Evolutionary conservation across 2,797 vertebrate species (phyloP), one percentile per base, ranked within the genome.

Genomic region (Sebastes umbrosus): DNA sequence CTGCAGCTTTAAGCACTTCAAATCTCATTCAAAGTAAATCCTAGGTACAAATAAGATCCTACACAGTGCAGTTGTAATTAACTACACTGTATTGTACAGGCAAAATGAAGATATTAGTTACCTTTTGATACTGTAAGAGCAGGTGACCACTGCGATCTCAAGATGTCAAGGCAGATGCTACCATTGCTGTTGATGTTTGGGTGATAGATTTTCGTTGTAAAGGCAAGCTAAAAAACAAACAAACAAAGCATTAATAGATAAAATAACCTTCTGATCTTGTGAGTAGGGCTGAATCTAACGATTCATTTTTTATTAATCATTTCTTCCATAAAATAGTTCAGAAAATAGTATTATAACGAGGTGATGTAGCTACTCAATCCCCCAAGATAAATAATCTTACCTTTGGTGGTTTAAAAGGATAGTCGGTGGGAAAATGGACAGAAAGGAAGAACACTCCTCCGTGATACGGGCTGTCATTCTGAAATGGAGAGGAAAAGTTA

Each of bases 111-210:
- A 55, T 60, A 20, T 62, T 29, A 16, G 1, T 88, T 90, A 97
- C 96, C 96, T 96, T 97, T 97, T 64, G 96, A 97, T 72, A 97
- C 92, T 8, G 97, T 97, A 20, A 97, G 94, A 3, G 97, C 97
- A 69, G 97, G 96, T 3, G 96, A 97, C 96, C 97, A 97, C 86
- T 97, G 96, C 58, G 96, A 96, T 80, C 96, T 94, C 79, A 97
- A 86, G 88, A 97, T 97, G 89, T 97, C 96, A 43, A 97, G 94
- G 89, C 96, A 97, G 90, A 97, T 97, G 93, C 95, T 97, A 68
- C 97, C 97, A 39, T 96, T 97, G 94, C 95, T 96, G 94, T 97
- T 97, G 87, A 97, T 97, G 88, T 97, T 97, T 68, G 97, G 97
- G 87, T 97, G 97, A 87, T 97, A 97, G 85, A 97, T 97, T 93